These are phyloP conservation scores for Python bivittatus DNA, from an alignment of 2,113 vertebrate genomes.

Conservation along the genomic window DNA sequence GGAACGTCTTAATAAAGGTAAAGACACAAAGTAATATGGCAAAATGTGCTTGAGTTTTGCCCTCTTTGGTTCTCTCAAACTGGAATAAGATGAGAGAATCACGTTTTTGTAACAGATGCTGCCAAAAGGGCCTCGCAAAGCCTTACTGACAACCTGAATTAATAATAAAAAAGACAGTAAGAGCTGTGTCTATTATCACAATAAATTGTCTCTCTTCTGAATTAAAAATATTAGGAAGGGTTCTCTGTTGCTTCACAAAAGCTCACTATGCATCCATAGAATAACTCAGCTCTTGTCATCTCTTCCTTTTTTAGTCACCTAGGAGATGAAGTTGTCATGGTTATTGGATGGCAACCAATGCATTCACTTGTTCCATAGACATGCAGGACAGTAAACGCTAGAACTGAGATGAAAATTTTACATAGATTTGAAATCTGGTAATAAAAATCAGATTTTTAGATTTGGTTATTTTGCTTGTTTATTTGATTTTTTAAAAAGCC, in stretches of 20 bases:
- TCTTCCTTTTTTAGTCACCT: not conserved
- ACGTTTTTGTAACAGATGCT: not conserved
- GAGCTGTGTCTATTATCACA: not conserved
- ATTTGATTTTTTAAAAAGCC: not conserved
- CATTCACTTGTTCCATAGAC: not conserved
- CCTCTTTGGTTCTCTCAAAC: not conserved
- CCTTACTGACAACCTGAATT: not conserved
- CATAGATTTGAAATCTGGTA: not conserved
- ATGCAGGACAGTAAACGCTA: not conserved
- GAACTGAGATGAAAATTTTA: not conserved
- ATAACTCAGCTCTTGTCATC: not conserved
- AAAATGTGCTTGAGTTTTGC: not conserved
- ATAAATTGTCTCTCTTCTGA: not conserved
- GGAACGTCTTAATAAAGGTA: not conserved
- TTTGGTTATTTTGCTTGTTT: no score
- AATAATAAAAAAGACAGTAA: not conserved
- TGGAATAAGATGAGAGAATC: not conserved
- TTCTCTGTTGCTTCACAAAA: slow-evolving; percentile 5
- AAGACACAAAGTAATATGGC: not conserved
- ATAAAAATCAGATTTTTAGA: not conserved
- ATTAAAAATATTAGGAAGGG: not conserved
- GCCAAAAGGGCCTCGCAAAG: not conserved
- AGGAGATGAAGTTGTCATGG: not conserved
- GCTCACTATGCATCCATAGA: not conserved
- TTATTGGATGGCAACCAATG: slow-evolving; percentile 1